Evolutionary conservation across 2,113 vertebrate genomes (phyloP), one percentile per base, ranked within the genome.

Genomic region (Oreochromis spilurus): DNA sequence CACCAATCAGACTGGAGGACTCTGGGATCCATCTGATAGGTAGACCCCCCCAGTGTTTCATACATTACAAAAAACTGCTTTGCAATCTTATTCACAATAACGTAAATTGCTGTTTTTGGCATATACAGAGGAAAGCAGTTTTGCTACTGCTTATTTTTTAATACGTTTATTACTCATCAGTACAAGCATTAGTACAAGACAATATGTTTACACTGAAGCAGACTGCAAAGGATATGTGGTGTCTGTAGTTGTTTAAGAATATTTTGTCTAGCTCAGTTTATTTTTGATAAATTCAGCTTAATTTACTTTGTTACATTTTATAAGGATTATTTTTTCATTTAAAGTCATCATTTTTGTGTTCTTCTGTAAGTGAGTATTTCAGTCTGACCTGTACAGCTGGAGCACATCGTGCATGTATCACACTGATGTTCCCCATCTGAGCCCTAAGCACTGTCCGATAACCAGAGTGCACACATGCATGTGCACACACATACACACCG

Each of bases 391-490:
- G 75, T 87, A 83, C 81, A 89, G 86, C 87, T 86, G 82, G 57
- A 88, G 21, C 87, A 52, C 85, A 57, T 83, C 60, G 70, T 75
- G 48, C 55, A 84, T 88, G 81, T 88, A 40, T 87, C 60, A 79
- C 80, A 81, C 58, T 70, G 82, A 87, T 87, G 79, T 72, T 89
- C 29, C 84, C 85, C 84, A 91, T 92, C 90, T 92, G 92, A 90
- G 88, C 82, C 83, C 79, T 54, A 86, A 90, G 91, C 84, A 84
- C 86, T 78, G 81, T 55, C 58, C 67, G 86, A 88, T 90, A 90
- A 90, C 80, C 72, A 84, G 38, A 60, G 54, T 34, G 2, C 48
- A 36, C 85, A 84, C 43, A 50, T 53, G 82, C 54, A 84, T 81
- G 80, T 29, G 34, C 70, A 77, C 85, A 70, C 52, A 82, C 77